These are phyloP conservation scores for Drosophila atripex DNA, from an alignment of 2,888 invertebrate genomes.

Conservation along the genomic window DNA sequence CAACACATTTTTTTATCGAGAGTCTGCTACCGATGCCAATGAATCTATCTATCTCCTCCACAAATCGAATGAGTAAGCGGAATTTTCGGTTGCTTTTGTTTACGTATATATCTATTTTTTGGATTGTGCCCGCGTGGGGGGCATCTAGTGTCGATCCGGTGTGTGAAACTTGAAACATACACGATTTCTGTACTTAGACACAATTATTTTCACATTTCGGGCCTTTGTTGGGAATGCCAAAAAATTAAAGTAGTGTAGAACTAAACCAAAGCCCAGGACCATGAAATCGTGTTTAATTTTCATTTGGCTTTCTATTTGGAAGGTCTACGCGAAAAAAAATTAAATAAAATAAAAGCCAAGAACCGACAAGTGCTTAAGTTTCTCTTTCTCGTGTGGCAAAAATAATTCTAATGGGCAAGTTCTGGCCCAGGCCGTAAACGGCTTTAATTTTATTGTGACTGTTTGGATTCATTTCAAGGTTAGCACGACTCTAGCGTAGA, in stretches of 20 bases:
- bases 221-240: conserved; percentile 31
- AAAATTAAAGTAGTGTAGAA: conserved; percentile 74
- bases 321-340: conserved; percentile 11
- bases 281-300: conserved; percentile 73
- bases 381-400: conserved; percentile 71
- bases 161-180: conserved; percentile 39
- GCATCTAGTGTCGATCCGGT: conserved; percentile 11
- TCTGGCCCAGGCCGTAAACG: conserved; percentile 42
- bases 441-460: conserved; percentile 30
- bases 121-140: conserved; percentile 16
- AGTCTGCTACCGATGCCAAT: conserved; percentile 46
- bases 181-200: conserved; percentile 44
- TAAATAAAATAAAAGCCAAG: conserved; percentile 1
- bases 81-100: conserved; percentile 9
- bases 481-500: conserved; percentile 21
- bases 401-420: conserved; percentile 57
- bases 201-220: conserved; percentile 61
- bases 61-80: conserved; percentile 28
- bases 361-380: conserved; percentile 57
- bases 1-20: conserved; percentile 30
- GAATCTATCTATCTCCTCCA: neutral
- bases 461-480: conserved; percentile 56
- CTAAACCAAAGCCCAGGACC: conserved; percentile 68
- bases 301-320: conserved; percentile 60
- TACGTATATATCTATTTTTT: neutral